Conservation (phyloP, 2,888 invertebrate genomes). For the Macrophya annulata region DNA sequence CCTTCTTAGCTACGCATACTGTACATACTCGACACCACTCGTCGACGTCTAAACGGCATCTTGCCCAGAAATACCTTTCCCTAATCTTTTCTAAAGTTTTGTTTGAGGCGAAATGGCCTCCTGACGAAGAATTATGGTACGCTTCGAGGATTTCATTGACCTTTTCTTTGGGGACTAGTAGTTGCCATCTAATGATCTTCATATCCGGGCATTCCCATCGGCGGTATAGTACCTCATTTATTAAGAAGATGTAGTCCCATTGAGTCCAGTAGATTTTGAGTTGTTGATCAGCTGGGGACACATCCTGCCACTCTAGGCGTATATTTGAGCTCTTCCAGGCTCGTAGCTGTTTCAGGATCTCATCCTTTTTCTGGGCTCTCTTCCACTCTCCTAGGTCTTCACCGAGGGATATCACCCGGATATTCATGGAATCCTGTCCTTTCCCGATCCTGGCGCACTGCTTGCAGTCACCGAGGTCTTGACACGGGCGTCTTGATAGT, state of each 20-base stretch:
- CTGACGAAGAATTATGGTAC: slow-evolving; percentile 64
- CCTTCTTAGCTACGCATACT: slow-evolving; percentile 62
- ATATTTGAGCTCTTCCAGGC: too few relatives aligned
- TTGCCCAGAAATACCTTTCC: slow-evolving; percentile 65
- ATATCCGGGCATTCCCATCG: background rate
- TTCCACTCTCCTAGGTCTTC: too few relatives aligned
- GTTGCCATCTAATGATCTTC: slow-evolving; percentile 21
- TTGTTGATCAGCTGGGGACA: too few relatives aligned
- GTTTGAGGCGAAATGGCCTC: slow-evolving; percentile 67
- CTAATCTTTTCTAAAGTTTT: slow-evolving; percentile 65
- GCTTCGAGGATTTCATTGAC: slow-evolving; percentile 60
- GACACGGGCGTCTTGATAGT: too few relatives aligned
- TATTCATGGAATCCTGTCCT: too few relatives aligned
- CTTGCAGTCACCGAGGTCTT: too few relatives aligned
- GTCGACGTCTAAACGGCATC: slow-evolving; percentile 59
- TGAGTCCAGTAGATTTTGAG: slow-evolving; percentile 12
- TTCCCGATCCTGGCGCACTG: too few relatives aligned
- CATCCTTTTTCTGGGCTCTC: too few relatives aligned
- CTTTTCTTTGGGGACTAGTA: slow-evolving; percentile 58
- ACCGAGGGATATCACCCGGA: too few relatives aligned
- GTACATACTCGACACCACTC: slow-evolving; percentile 64
- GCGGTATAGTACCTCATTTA: slow-evolving; percentile 59
- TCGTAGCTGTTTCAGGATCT: too few relatives aligned
- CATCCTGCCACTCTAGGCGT: too few relatives aligned
- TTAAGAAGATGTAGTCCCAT: slow-evolving; percentile 61